A percentile compares a stretch with the other conserved stretches of the same genome.
Evolutionary conservation across 2,113 vertebrate species (phyloP).

Genomic region (Pollimyrus isidori): DNA sequence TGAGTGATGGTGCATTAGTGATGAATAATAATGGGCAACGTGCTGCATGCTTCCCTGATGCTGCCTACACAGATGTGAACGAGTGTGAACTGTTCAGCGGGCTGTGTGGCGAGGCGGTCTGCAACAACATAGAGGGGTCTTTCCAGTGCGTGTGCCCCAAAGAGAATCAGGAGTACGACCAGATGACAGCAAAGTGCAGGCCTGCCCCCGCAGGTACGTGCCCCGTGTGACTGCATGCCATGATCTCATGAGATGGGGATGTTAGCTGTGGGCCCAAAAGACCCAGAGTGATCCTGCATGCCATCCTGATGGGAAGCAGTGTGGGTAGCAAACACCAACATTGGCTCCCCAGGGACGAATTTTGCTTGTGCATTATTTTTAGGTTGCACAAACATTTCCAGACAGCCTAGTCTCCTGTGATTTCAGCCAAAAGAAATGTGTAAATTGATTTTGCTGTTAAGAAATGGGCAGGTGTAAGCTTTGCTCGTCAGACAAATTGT

Average conservation of each 20-base stretch:
- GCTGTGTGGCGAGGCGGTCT: conserved; percentile 86
- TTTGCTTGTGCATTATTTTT: not conserved
- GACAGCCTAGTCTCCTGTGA: not conserved
- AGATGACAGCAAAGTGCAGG: conserved; percentile 80
- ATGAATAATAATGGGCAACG: not conserved
- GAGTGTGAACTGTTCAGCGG: conserved; percentile 86
- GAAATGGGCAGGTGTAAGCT: not conserved
- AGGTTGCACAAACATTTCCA: not conserved
- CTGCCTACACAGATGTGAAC: conserved; percentile 75
- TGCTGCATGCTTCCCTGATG: not conserved
- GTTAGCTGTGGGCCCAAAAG: not conserved
- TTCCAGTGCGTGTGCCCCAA: conserved; percentile 80
- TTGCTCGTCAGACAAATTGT: not conserved
- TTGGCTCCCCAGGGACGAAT: not conserved
- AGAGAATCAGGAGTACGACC: conserved; percentile 77
- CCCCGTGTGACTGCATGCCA: not conserved
- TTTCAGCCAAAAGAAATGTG: not conserved
- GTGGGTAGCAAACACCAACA: not conserved
- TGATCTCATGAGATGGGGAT: not conserved
- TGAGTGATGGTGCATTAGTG: not conserved
- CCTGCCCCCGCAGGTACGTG: conserved; percentile 64
- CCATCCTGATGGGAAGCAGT: not conserved
- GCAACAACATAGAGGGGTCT: conserved; percentile 83
- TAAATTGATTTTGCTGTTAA: not conserved
- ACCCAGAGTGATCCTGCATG: not conserved